These are phyloP conservation scores for Phengaris alcon DNA, from an alignment of 2,888 invertebrate species.

Conservation along the genomic window DNA sequence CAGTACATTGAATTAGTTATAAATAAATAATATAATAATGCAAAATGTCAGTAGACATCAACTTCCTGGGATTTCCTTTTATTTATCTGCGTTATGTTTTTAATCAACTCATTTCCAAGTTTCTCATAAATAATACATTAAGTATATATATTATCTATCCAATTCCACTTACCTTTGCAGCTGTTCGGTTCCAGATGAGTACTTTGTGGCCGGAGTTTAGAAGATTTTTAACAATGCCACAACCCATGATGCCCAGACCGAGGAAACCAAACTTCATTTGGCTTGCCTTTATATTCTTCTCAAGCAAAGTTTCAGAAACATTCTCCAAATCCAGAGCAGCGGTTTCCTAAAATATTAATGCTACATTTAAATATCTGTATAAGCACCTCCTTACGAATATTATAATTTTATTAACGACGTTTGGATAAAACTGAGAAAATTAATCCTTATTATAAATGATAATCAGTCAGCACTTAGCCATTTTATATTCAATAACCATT, in stretches of 20 bases:
- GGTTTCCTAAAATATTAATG: constrained; percentile 78
- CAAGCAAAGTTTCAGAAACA: constrained; percentile 87
- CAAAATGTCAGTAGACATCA: too few species aligned
- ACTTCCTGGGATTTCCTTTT: too few species aligned
- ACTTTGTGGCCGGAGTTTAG: constrained; percentile 96
- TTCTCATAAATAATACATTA: background rate
- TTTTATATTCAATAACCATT: too few species aligned
- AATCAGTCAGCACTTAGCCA: too few species aligned
- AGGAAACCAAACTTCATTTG: constrained; percentile 95
- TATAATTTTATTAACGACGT: too few species aligned
- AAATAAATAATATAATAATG: too few species aligned
- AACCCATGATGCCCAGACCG: constrained; percentile 96
- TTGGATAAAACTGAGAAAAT: too few species aligned
- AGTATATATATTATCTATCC: background rate
- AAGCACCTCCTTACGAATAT: background rate
- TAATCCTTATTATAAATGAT: too few species aligned
- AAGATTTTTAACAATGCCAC: constrained; percentile 96
- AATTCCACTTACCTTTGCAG: constrained; percentile 88
- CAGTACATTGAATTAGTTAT: too few species aligned
- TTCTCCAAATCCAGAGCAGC: constrained; percentile 88
- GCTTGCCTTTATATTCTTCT: constrained; percentile 92
- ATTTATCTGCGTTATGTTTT: too few species aligned
- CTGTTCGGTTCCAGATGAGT: constrained; percentile 95
- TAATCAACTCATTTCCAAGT: too few species aligned
- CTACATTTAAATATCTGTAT: background rate